Conservation (phyloP, 2,888 invertebrate species). For the Neoscelio sp. region DNA sequence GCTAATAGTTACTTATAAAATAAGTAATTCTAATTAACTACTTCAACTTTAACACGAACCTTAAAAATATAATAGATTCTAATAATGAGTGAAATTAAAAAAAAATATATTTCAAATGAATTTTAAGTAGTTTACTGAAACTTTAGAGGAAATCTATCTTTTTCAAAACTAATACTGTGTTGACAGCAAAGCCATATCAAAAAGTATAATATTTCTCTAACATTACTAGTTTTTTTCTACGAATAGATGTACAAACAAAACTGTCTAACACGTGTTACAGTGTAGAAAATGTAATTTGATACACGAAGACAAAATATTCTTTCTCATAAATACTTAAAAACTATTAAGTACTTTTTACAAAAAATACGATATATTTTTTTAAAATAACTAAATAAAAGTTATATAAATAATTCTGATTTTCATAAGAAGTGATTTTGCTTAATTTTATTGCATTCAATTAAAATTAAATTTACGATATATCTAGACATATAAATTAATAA, state of each 20-base stretch:
- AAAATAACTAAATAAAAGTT: too few relatives aligned
- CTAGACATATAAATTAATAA: too few relatives aligned
- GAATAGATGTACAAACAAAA: slow-evolving; percentile 7
- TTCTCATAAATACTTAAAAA: too few relatives aligned
- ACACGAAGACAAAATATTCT: neutral
- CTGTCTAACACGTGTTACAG: slow-evolving; percentile 23
- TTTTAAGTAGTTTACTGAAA: slow-evolving; percentile 33
- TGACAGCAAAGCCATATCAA: slow-evolving; percentile 45
- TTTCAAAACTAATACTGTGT: slow-evolving; percentile 12
- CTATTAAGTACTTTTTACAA: too few relatives aligned
- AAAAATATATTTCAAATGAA: slow-evolving; percentile 6
- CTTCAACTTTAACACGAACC: slow-evolving; percentile 6
- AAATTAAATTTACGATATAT: too few relatives aligned
- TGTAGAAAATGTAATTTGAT: slow-evolving; percentile 14
- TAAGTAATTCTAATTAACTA: neutral
- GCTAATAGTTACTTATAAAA: slow-evolving; percentile 9
- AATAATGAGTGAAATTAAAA: neutral
- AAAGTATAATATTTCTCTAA: slow-evolving; percentile 28
- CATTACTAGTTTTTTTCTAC: slow-evolving; percentile 15
- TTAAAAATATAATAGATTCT: too few relatives aligned
- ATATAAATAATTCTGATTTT: too few relatives aligned
- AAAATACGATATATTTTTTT: too few relatives aligned
- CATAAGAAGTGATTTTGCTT: too few relatives aligned
- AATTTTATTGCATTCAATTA: too few relatives aligned
- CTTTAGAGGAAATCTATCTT: slow-evolving; percentile 27